phyloP scores from a whole-genome alignment of 2,797 vertebrate genomes.

The Sebastes reedi region DNA sequence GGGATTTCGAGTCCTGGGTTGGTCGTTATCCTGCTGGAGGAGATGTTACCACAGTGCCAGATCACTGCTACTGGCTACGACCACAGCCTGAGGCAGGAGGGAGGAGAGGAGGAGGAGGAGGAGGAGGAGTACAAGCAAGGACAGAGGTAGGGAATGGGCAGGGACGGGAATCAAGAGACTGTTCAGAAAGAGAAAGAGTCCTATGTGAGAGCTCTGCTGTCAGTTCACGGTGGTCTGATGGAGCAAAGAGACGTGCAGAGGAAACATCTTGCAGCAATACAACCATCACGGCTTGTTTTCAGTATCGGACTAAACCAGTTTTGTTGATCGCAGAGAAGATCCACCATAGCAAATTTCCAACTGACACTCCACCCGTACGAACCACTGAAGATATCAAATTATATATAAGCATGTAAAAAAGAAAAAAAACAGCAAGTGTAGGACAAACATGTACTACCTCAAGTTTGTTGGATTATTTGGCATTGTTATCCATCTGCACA shows the following conservation, averaged over 20 bases:
- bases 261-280: background rate
- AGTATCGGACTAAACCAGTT: background rate
- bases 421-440: background rate
- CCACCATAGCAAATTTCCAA: background rate
- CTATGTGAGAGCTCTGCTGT: background rate
- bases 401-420: background rate
- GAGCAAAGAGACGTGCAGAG: background rate
- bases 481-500: background rate
- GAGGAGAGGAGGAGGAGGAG: background rate
- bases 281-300: background rate
- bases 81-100: conserved; percentile 36
- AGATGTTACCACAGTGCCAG: conserved; percentile 87
- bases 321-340: background rate
- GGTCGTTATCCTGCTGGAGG: conserved; percentile 87
- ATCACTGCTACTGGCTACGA: conserved; percentile 76
- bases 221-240: background rate
- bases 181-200: background rate
- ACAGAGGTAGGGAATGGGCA: background rate
- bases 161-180: background rate
- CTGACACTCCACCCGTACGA: background rate
- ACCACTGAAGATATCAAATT: background rate
- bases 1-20: conserved; percentile 78
- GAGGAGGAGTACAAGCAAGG: background rate
- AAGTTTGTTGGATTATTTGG: background rate
- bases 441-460: background rate